These are phyloP conservation scores for Pocillopora damicornis DNA, from an alignment of 64 coral and sea anemone species.

Conservation along the genomic window DNA sequence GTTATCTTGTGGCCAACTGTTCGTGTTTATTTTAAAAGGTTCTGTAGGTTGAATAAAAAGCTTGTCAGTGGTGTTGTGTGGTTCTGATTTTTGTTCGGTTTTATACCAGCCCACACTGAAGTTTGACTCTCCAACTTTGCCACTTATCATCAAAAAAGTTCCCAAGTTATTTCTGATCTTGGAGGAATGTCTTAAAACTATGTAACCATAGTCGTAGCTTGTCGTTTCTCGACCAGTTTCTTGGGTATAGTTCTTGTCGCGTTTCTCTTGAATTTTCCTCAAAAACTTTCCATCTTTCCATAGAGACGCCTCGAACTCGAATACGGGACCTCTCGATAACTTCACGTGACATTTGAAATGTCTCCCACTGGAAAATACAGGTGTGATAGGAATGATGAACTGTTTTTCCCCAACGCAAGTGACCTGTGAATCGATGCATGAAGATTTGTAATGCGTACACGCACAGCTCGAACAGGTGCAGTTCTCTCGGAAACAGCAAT, in stretches of 20 bases:
- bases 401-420: conserved; percentile 50
- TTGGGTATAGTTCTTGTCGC: conserved; percentile 17
- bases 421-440: conserved; percentile 39
- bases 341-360: conserved; percentile 72
- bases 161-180: conserved; percentile 4
- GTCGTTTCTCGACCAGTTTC: background rate
- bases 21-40: conserved; percentile 62
- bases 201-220: conserved; percentile 65
- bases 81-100: conserved; percentile 14
- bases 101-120: conserved; percentile 46
- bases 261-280: background rate
- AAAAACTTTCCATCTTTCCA: conserved; percentile 50
- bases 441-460: conserved; percentile 48
- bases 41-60: conserved; percentile 53
- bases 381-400: conserved; percentile 42
- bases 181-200: conserved; percentile 53
- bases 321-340: conserved; percentile 36
- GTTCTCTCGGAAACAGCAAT: conserved; percentile 57
- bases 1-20: conserved; percentile 33
- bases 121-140: conserved; percentile 7
- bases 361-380: conserved; percentile 41
- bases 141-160: conserved; percentile 43
- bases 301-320: conserved; percentile 52
- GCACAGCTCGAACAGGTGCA: conserved; percentile 47
- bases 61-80: background rate